phyloP scores from a whole-genome alignment of 2,888 invertebrate species.

The Prenolepis imparis region DNA sequence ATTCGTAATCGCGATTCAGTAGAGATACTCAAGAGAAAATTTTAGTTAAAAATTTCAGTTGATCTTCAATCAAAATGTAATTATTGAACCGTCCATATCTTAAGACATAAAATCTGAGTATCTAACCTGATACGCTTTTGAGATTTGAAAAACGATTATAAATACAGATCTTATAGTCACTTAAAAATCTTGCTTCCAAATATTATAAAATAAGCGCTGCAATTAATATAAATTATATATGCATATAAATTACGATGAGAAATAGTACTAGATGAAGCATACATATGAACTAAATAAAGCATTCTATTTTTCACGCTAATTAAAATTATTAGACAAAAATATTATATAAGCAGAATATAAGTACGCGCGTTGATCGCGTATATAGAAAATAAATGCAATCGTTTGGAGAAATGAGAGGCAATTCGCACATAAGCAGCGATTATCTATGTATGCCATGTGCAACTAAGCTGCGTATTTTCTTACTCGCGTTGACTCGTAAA shows the following conservation, averaged over 20 bases:
- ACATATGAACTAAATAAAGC: constrained; percentile 10
- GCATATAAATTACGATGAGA: constrained; percentile 7
- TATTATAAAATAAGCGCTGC: constrained; percentile 24
- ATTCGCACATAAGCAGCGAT: constrained; percentile 6
- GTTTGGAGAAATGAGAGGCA: not conserved
- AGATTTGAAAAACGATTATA: too few species aligned
- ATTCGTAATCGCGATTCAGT: too few species aligned
- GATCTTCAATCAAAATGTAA: too few species aligned
- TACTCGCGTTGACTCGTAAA: not conserved
- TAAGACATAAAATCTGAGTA: too few species aligned
- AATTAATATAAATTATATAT: constrained; percentile 15
- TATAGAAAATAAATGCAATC: not conserved
- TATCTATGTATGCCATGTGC: not conserved
- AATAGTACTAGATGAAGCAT: constrained; percentile 6
- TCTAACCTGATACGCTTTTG: too few species aligned
- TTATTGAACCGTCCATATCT: too few species aligned
- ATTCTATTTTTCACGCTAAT: constrained; percentile 3
- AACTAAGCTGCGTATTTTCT: not conserved
- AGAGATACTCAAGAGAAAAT: too few species aligned
- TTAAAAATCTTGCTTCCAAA: constrained; percentile 5
- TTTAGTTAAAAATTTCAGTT: too few species aligned
- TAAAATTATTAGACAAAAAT: not conserved
- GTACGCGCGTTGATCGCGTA: not conserved
- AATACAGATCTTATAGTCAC: too few species aligned
- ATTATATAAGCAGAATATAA: not conserved